Conservation (phyloP, 2,888 invertebrate species). For the Yponomeuta malinellus region DNA sequence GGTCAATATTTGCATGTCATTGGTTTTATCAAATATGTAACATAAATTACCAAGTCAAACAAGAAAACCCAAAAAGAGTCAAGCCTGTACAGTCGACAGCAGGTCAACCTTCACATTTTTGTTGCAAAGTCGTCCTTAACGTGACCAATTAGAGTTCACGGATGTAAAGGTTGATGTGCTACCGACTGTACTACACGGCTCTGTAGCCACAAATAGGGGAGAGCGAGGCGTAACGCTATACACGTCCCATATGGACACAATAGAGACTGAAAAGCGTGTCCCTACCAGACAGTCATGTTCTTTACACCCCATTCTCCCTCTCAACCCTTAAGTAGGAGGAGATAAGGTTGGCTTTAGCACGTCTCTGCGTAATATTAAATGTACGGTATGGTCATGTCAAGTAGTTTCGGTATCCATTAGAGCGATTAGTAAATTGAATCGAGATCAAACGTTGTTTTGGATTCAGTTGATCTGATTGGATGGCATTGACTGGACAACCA, state of each 20-base stretch:
- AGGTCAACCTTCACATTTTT: no score
- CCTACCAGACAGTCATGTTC: constrained; percentile 9
- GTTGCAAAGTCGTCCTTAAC: no score
- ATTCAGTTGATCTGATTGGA: not conserved
- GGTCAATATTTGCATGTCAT: no score
- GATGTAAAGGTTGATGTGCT: no score
- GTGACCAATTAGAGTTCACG: no score
- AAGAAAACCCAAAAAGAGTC: no score
- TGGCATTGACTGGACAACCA: not conserved
- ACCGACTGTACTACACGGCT: not conserved
- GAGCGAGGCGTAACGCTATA: constrained; percentile 12
- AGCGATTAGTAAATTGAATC: constrained; percentile 11
- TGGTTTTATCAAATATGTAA: no score
- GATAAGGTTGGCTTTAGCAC: not conserved
- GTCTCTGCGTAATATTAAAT: not conserved
- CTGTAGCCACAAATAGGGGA: not conserved
- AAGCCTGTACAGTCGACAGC: no score
- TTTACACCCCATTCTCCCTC: not conserved
- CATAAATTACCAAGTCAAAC: no score
- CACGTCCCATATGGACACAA: constrained; percentile 33
- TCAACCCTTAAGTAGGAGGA: not conserved
- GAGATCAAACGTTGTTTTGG: constrained; percentile 13
- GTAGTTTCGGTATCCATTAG: constrained; percentile 10
- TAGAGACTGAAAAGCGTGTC: constrained; percentile 19
- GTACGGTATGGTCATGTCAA: not conserved